These are phyloP conservation scores for Cyphomyrmex costatus DNA, from an alignment of 1,140 invertebrate species.

Conservation along the genomic window DNA sequence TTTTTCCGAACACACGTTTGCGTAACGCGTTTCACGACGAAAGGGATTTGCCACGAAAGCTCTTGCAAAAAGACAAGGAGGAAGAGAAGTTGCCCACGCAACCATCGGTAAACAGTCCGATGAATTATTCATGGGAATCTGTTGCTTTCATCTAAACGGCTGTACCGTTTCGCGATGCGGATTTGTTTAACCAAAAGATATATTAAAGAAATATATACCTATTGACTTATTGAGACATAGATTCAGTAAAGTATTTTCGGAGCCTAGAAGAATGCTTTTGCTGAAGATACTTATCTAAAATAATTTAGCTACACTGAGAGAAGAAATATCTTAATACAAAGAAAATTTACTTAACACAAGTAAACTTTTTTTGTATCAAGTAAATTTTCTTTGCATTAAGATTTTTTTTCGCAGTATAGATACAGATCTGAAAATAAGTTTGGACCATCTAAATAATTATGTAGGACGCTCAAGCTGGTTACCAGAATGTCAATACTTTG, in stretches of 20 bases:
- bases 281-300: no score
- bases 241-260: neutral
- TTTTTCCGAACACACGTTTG: conserved; percentile 48
- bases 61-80: conserved; percentile 36
- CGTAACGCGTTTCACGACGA: conserved; percentile 52
- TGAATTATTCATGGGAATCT: conserved; percentile 79
- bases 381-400: no score
- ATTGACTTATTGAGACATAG: conserved; percentile 20
- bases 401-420: no score
- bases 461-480: no score
- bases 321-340: no score
- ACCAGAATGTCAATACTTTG: no score
- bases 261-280: neutral
- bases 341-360: no score
- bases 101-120: conserved; percentile 60
- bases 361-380: no score
- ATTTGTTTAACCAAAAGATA: conserved; percentile 37
- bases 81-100: conserved; percentile 50
- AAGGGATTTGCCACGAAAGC: conserved; percentile 57
- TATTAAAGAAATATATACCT: conserved; percentile 38
- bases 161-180: conserved; percentile 38
- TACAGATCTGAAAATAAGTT: no score
- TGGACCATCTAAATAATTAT: no score
- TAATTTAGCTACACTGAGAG: no score
- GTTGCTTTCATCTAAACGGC: conserved; percentile 73